Evolutionary conservation across 2,888 invertebrate species (phyloP), one percentile per base, ranked within the genome.

Genomic region (Andrena praecox): DNA sequence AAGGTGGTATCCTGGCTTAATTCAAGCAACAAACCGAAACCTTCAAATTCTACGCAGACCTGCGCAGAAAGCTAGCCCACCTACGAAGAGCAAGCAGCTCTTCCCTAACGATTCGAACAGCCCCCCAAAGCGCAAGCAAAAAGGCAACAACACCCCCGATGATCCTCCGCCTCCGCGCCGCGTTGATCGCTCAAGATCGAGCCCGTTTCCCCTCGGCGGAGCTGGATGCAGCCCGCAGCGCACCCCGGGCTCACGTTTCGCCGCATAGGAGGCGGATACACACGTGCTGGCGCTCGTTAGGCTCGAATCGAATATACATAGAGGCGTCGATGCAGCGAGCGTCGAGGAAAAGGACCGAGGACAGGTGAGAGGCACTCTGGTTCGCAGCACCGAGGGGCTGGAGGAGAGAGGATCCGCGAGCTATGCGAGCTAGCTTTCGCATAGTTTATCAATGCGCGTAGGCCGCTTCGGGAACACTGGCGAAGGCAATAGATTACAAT

Each of bases 401-500:
- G 31, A 66, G 75, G 66, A 67, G 72, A 72, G 59, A 27, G 69
- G 74, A 73, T 33, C 73, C 68, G 70, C 64, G 78, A 79, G 42
- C 78, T 42, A 77, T 73, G 56, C 56, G 73, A 67, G 63, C 76
- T 77, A 62, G 85, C 76, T 87, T 90, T 88, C 87, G 89, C 89
- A 88, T 88, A 87, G 88, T 91, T 91, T 90, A 91, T 91, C 90
- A 91, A 91, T 82, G 89, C 88, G 88, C 85, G 87, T 90, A 84
- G 86, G 85, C 77, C 85, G 85, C 77, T 85, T 85, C 80, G 85
- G 84, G 89, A 90, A 88, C 87, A 85, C 83, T 79, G 81, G 82
- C 88, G 42, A 82, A 85, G 89, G 92, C 91, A 91, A 92, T 93
- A 93, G 93, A 93, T 93, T 93, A 93, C 93, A 93, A 93, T 93